Conservation (phyloP, 2,888 invertebrate species). For the Leucoma salicis region DNA sequence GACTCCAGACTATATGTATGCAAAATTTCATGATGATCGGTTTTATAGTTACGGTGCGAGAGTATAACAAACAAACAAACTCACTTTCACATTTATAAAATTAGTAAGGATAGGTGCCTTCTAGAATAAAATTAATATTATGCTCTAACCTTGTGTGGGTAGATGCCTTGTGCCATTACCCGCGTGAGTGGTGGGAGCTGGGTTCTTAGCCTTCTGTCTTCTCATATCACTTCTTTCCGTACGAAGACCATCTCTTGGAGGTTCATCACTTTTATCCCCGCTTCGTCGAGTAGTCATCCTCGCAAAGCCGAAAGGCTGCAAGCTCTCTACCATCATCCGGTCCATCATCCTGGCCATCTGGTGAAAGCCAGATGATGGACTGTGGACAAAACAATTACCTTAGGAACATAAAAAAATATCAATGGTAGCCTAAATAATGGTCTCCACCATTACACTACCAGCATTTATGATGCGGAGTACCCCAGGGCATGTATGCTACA, state of each 20-base stretch:
- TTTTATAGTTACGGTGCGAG: too few relatives aligned
- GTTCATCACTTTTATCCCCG: slow-evolving; percentile 39
- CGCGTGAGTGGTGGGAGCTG: slow-evolving; percentile 48
- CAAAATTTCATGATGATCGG: too few relatives aligned
- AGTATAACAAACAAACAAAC: too few relatives aligned
- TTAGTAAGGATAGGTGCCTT: too few relatives aligned
- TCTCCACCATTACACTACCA: too few relatives aligned
- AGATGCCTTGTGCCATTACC: slow-evolving; percentile 67
- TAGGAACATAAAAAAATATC: neutral
- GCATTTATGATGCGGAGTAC: too few relatives aligned
- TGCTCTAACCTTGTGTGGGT: slow-evolving; percentile 63
- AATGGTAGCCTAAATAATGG: too few relatives aligned
- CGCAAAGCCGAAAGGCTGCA: slow-evolving; percentile 85
- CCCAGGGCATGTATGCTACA: too few relatives aligned
- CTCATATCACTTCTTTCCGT: slow-evolving; percentile 53
- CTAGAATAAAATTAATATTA: too few relatives aligned
- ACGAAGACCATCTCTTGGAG: slow-evolving; percentile 58
- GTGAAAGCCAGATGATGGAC: slow-evolving; percentile 83
- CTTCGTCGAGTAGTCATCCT: slow-evolving; percentile 80
- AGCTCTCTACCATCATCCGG: slow-evolving; percentile 85
- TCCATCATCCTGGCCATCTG: slow-evolving; percentile 90
- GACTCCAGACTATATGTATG: too few relatives aligned
- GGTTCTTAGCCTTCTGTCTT: slow-evolving; percentile 46
- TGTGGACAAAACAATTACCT: slow-evolving; percentile 38
- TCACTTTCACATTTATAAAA: too few relatives aligned